phyloP scores from a whole-genome alignment of 2,113 vertebrate species.

The Grammatotria lemairii region DNA sequence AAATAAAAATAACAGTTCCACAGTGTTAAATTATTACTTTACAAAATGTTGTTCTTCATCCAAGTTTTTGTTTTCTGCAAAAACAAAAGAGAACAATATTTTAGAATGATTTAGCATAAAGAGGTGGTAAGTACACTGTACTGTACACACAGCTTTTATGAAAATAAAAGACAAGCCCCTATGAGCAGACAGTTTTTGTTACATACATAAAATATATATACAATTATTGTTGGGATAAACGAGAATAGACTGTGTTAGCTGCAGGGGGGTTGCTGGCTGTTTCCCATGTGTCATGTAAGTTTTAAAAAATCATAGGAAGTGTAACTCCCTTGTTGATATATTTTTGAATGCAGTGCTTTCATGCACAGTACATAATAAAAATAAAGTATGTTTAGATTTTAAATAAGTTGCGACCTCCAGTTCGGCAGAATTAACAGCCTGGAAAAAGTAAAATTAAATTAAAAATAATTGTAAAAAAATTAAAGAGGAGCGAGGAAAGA shows the following conservation, averaged over 20 bases:
- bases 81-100: background rate
- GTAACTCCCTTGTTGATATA: background rate
- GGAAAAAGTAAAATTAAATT: fast-evolving
- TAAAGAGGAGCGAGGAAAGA: background rate
- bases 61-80: background rate
- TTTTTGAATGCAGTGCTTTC: background rate
- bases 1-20: background rate
- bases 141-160: background rate
- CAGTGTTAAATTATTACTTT: background rate
- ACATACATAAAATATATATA: fast-evolving
- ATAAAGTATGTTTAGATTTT: background rate
- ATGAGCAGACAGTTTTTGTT: fast-evolving
- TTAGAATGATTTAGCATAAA: background rate
- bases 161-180: background rate
- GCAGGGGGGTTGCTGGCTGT: fast-evolving
- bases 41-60: background rate
- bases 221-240: background rate
- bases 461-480: fast-evolving
- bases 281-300: background rate
- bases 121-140: background rate
- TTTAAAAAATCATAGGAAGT: background rate
- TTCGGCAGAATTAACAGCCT: background rate
- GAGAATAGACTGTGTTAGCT: background rate
- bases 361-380: background rate
- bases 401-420: background rate